Conservation (phyloP, 2,113 vertebrate species). For the Zosterops borbonicus region DNA sequence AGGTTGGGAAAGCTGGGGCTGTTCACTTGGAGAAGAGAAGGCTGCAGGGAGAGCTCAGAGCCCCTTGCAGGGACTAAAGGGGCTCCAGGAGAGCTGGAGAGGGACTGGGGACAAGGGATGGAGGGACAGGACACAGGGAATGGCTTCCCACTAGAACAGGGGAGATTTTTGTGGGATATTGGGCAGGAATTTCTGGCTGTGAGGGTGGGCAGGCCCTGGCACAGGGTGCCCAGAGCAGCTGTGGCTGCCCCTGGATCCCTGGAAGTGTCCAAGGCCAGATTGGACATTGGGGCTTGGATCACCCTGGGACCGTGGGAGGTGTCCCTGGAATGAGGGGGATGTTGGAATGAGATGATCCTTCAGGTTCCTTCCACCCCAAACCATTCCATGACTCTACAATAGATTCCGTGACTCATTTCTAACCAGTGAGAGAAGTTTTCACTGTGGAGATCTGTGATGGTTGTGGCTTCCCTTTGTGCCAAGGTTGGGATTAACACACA, state of each 20-base stretch:
- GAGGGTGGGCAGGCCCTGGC: neutral
- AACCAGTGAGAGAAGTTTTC: neutral
- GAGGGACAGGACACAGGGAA: neutral
- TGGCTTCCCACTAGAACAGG: neutral
- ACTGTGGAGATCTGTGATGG: too few relatives aligned
- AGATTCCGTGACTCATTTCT: neutral
- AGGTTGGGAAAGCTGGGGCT: neutral
- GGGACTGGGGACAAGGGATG: neutral
- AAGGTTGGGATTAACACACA: too few relatives aligned
- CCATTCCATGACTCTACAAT: neutral
- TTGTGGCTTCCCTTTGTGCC: too few relatives aligned
- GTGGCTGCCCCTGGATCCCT: neutral
- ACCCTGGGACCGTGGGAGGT: accelerated
- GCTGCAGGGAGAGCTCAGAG: neutral
- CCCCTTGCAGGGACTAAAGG: neutral
- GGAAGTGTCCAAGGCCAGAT: neutral
- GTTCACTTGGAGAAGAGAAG: accelerated
- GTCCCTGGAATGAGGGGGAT: neutral
- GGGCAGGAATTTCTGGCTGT: neutral
- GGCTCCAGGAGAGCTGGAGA: neutral
- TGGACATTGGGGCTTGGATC: neutral
- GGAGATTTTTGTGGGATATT: neutral
- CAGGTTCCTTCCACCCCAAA: neutral
- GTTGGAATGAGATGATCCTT: neutral
- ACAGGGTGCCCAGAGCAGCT: neutral